These are phyloP conservation scores for Leucozona laternaria DNA, from an alignment of 2,888 invertebrate species.

Conservation along the genomic window DNA sequence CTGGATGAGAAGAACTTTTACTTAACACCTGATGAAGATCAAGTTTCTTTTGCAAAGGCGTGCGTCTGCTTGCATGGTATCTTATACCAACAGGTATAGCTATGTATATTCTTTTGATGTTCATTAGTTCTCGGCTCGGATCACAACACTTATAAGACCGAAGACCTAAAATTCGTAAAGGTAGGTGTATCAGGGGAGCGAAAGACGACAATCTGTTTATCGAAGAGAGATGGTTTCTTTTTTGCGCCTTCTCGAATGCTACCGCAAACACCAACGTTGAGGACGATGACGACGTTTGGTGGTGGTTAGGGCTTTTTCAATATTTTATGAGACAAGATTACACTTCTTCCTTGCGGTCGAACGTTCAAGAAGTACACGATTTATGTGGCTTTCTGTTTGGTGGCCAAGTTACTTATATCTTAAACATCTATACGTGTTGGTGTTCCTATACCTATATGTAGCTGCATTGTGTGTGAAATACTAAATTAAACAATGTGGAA, in stretches of 20 bases:
- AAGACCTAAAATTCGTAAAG: conserved; percentile 16
- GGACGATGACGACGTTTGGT: conserved; percentile 27
- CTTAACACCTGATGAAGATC: conserved; percentile 75
- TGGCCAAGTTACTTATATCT: conserved; percentile 53
- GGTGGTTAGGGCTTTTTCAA: conserved; percentile 65
- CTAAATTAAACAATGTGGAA: conserved; percentile 75
- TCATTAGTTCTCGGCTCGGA: conserved; percentile 68
- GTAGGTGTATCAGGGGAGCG: conserved; percentile 16
- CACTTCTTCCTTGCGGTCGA: conserved; percentile 70
- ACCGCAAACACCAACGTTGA: conserved; percentile 44
- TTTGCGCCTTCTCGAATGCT: conserved; percentile 41
- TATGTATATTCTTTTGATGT: conserved; percentile 63
- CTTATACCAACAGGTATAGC: conserved; percentile 64
- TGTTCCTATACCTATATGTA: neutral
- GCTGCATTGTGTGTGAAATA: conserved; percentile 43
- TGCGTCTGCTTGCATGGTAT: conserved; percentile 37
- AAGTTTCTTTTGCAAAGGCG: conserved; percentile 69
- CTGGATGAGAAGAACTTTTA: conserved; percentile 72
- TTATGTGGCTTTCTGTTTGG: conserved; percentile 73
- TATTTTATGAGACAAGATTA: conserved; percentile 75
- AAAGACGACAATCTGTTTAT: conserved; percentile 74
- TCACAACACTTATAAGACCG: conserved; percentile 58
- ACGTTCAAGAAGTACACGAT: conserved; percentile 70
- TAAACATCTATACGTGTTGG: neutral
- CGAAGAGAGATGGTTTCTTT: conserved; percentile 66